Conservation (phyloP, 2,113 vertebrate genomes). For the Epinephelus lanceolatus region DNA sequence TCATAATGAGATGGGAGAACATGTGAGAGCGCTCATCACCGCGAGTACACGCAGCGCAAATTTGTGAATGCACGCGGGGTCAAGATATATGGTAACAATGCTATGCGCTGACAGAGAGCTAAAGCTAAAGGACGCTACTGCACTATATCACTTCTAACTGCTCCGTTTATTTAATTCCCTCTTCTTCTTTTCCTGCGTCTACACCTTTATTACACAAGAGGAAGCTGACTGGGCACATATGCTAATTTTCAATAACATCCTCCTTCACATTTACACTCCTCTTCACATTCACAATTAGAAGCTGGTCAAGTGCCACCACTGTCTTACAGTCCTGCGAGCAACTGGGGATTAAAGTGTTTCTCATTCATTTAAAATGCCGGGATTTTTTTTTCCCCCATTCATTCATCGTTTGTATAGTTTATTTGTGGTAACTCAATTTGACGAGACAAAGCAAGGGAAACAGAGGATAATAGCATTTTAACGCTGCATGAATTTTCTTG, state of each 20-base stretch:
- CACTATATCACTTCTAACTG: conserved; percentile 23
- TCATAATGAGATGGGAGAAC: conserved; percentile 56
- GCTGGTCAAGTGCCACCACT: conserved; percentile 1
- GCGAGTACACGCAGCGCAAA: neutral
- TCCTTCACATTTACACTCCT: conserved; percentile 8
- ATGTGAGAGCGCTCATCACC: conserved; percentile 12
- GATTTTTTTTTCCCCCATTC: neutral
- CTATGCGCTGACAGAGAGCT: conserved; percentile 2
- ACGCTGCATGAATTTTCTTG: neutral
- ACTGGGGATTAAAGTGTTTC: conserved; percentile 20
- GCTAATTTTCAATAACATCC: conserved; percentile 29
- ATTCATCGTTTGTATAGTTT: neutral
- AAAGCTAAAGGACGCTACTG: neutral
- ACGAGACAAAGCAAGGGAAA: neutral
- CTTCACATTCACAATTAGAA: neutral
- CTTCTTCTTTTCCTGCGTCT: neutral
- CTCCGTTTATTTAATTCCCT: conserved; percentile 17
- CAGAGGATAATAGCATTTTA: neutral
- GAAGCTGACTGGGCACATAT: conserved; percentile 42
- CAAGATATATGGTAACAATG: neutral
- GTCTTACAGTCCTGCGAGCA: neutral
- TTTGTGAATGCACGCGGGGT: neutral
- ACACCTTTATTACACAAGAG: conserved; percentile 25
- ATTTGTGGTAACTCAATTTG: neutral
- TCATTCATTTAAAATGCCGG: neutral